These are phyloP conservation scores for Acromyrmex heyeri DNA, from an alignment of 1,140 invertebrate species.

Conservation along the genomic window DNA sequence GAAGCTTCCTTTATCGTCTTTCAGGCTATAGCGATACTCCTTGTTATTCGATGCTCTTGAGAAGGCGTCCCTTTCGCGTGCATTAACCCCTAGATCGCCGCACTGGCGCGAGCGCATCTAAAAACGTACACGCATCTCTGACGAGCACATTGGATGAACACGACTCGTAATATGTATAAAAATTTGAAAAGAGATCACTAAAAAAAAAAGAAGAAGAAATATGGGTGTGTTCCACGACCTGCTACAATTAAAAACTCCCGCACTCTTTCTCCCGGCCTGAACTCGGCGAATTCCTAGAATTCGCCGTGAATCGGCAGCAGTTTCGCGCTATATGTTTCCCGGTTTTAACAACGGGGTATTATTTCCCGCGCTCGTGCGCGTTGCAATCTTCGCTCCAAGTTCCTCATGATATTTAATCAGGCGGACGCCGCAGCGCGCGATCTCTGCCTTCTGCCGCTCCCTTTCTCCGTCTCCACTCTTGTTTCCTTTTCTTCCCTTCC, in stretches of 20 bases:
- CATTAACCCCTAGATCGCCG: slow-evolving; percentile 23
- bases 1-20: slow-evolving; percentile 17
- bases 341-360: slow-evolving; percentile 59
- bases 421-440: slow-evolving; percentile 38
- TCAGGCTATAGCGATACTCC: not conserved
- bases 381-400: slow-evolving; percentile 63
- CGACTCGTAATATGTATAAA: not conserved
- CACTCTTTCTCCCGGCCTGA: slow-evolving; percentile 30
- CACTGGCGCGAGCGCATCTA: not conserved
- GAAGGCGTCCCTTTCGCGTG: slow-evolving; percentile 21
- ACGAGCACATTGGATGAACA: not conserved
- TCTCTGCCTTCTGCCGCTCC: slow-evolving; percentile 41
- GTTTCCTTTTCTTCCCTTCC: slow-evolving; percentile 5
- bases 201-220: not conserved
- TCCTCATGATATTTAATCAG: slow-evolving; percentile 63
- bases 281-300: slow-evolving; percentile 5
- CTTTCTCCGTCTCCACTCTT: not conserved
- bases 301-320: slow-evolving; percentile 56
- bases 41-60: slow-evolving; percentile 43
- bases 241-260: slow-evolving; percentile 55
- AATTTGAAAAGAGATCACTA: slow-evolving; percentile 18
- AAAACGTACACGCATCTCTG: not conserved
- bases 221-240: not conserved
- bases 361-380: slow-evolving; percentile 53
- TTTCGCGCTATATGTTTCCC: slow-evolving; percentile 45